Percentiles rank a stretch among this genome's conserved stretches.
These are phyloP conservation scores for Drosophila ogumai DNA, from an alignment of 1,140 invertebrate genomes.

Conservation along the genomic window DNA sequence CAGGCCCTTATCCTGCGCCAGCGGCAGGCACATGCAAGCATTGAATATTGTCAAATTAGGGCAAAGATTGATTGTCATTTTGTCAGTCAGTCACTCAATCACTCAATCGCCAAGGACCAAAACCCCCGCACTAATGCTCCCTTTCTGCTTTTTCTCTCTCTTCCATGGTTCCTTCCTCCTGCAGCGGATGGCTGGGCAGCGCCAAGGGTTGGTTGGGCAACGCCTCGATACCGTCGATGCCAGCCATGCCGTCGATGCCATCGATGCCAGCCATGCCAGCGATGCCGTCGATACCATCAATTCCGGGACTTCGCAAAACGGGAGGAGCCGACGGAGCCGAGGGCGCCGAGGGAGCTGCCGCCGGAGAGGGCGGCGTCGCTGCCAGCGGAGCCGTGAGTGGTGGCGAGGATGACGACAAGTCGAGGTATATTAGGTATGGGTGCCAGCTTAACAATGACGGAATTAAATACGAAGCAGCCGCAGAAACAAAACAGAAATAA, in stretches of 20 bases:
- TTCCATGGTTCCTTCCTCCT: conserved; percentile 1
- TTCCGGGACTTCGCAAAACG: conserved; percentile 89
- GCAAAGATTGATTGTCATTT: conserved; percentile 71
- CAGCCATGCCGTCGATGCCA: conserved; percentile 82
- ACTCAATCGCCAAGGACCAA: conserved; percentile 27
- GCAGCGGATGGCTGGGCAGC: conserved; percentile 91
- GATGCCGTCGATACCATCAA: conserved; percentile 85
- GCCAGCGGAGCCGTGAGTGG: conserved; percentile 86
- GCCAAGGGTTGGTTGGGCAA: conserved; percentile 92
- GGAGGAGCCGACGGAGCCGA: conserved; percentile 82
- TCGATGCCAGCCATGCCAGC: conserved; percentile 85
- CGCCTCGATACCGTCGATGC: conserved; percentile 81
- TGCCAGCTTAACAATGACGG: conserved; percentile 84
- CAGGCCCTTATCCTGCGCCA: conserved; percentile 35
- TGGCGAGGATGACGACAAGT: conserved; percentile 93
- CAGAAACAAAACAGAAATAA: conserved; percentile 28
- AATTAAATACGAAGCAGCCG: conserved; percentile 75
- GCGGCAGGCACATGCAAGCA: conserved; percentile 36
- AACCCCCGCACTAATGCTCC: conserved; percentile 27
- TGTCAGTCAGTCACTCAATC: conserved; percentile 48
- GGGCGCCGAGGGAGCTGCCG: conserved; percentile 83
- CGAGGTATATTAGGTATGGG: conserved; percentile 90
- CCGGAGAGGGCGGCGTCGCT: conserved; percentile 85
- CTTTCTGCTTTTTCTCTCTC: conserved; percentile 15
- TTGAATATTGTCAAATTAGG: conserved; percentile 65